A percentile compares a stretch with the other conserved stretches of the same genome.
These are phyloP conservation scores for Therioaphis trifolii DNA, from an alignment of 2,888 invertebrate genomes.

Conservation along the genomic window DNA sequence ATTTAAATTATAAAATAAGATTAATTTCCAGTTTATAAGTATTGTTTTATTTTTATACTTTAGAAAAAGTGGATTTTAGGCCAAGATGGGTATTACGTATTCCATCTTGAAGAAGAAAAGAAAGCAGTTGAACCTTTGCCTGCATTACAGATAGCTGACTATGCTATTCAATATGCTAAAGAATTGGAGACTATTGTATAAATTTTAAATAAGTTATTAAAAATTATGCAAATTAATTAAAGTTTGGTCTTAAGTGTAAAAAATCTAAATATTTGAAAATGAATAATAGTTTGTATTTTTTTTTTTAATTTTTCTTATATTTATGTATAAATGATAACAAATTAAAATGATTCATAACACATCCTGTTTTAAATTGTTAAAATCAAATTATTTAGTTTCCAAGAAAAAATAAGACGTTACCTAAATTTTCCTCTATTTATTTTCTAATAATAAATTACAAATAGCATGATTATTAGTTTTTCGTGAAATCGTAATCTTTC, in stretches of 20 bases:
- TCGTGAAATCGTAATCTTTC: slow-evolving; percentile 76
- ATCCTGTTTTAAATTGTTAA: background rate
- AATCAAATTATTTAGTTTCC: background rate
- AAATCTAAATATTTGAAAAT: slow-evolving; percentile 18
- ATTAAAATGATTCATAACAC: background rate
- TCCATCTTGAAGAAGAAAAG: slow-evolving; percentile 78
- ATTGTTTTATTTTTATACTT: slow-evolving; percentile 67
- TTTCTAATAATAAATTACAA: background rate
- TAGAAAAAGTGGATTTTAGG: slow-evolving; percentile 86
- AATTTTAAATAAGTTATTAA: slow-evolving; percentile 65
- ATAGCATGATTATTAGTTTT: slow-evolving; percentile 66
- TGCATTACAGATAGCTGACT: slow-evolving; percentile 89
- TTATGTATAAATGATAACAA: slow-evolving; percentile 24
- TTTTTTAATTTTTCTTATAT: slow-evolving; percentile 25
- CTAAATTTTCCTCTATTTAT: background rate
- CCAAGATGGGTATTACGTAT: slow-evolving; percentile 83
- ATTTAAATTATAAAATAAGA: slow-evolving; percentile 19
- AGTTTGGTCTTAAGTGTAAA: too few species aligned
- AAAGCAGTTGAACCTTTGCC: slow-evolving; percentile 84
- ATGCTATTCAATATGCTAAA: slow-evolving; percentile 95
- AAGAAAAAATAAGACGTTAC: background rate
- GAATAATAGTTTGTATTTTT: slow-evolving; percentile 6
- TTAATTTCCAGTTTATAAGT: slow-evolving; percentile 35
- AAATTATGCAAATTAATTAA: slow-evolving; percentile 24
- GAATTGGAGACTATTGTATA: slow-evolving; percentile 99